Percentiles rank a stretch among this genome's conserved stretches.
These are phyloP conservation scores for Podarcis lilfordi DNA, from an alignment of 2,797 vertebrate genomes.

Conservation along the genomic window DNA sequence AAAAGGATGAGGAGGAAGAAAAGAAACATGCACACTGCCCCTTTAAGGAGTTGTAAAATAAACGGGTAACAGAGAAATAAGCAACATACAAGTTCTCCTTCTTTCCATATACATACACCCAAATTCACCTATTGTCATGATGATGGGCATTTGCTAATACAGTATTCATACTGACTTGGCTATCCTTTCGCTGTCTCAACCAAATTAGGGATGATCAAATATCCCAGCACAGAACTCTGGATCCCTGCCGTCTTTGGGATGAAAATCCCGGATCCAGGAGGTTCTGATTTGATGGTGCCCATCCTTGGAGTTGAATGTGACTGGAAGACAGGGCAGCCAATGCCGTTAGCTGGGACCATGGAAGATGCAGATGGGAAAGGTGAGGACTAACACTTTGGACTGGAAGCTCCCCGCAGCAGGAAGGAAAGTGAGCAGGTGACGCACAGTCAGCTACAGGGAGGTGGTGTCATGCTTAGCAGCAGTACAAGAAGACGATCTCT, in stretches of 20 bases:
- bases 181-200: neutral
- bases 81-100: neutral
- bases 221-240: conserved; percentile 77
- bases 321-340: conserved; percentile 71
- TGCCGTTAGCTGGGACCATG: conserved; percentile 87
- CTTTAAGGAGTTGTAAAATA: neutral
- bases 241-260: conserved; percentile 85
- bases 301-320: conserved; percentile 85
- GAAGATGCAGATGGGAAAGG: conserved; percentile 88
- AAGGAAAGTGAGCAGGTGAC: neutral
- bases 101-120: no score
- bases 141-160: neutral
- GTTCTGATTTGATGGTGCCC: conserved; percentile 86
- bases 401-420: neutral
- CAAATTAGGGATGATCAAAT: conserved; percentile 81
- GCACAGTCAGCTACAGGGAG: neutral
- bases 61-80: neutral
- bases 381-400: conserved; percentile 26
- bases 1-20: neutral
- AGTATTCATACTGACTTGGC: neutral
- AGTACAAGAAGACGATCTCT: neutral
- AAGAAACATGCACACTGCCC: neutral
- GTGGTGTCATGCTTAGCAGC: neutral
- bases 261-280: conserved; percentile 89
- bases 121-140: neutral